These are phyloP conservation scores for Ormyrus pomaceus DNA, from an alignment of 2,888 invertebrate genomes.

Conservation along the genomic window DNA sequence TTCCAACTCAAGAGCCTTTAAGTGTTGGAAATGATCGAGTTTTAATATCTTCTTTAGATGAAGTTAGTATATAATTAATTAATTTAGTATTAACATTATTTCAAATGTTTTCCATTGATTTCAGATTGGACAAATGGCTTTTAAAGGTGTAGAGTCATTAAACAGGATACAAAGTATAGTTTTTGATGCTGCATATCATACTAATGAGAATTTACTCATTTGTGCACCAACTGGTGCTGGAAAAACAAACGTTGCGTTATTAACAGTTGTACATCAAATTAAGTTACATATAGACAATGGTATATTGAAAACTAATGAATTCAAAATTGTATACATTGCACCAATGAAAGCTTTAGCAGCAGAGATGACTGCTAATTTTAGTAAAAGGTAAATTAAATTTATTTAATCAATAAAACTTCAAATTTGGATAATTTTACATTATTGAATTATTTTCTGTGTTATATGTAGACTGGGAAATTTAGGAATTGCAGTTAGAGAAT, in stretches of 20 bases:
- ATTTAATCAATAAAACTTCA: not conserved
- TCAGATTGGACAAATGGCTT: constrained; percentile 92
- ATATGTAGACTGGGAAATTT: constrained; percentile 80
- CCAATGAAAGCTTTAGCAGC: constrained; percentile 99
- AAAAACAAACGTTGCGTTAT: constrained; percentile 98
- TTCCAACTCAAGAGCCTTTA: constrained; percentile 79
- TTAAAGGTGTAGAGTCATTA: constrained; percentile 89
- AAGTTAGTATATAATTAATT: constrained; percentile 74
- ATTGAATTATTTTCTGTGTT: constrained; percentile 11
- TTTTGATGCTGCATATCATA: constrained; percentile 95
- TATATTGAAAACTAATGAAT: constrained; percentile 91
- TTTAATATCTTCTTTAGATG: constrained; percentile 81
- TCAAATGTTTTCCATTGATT: constrained; percentile 9
- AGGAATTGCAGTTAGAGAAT: constrained; percentile 91
- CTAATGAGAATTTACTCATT: constrained; percentile 97
- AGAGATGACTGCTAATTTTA: constrained; percentile 98
- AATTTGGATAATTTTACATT: constrained; percentile 3
- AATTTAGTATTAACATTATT: constrained; percentile 38
- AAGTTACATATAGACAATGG: constrained; percentile 89
- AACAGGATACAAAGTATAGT: constrained; percentile 98
- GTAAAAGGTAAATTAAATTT: constrained; percentile 74
- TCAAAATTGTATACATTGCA: constrained; percentile 99
- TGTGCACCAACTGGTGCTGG: constrained; percentile 99
- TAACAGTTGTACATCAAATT: constrained; percentile 93
- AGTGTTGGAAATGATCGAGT: constrained; percentile 82